Conservation (phyloP, 2,797 vertebrate species). For the Oreonectes daqikongensis region DNA sequence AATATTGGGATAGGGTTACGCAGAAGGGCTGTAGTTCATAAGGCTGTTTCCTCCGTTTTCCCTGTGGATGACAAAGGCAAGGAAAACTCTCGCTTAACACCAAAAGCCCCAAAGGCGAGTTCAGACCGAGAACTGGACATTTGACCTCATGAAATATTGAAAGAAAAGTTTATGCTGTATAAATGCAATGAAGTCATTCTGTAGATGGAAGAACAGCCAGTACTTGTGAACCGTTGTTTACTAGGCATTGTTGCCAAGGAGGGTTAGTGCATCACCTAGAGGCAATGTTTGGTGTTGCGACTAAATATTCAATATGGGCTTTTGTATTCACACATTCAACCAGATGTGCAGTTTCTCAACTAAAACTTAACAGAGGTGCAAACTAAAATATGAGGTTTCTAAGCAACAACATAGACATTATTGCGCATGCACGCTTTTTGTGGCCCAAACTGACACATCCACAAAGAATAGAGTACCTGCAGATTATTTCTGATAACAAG, state of each 20-base stretch:
- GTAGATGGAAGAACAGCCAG: background rate
- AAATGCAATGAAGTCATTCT: background rate
- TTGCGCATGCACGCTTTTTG: no score
- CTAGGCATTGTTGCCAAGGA: background rate
- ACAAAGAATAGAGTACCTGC: no score
- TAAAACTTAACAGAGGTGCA: background rate
- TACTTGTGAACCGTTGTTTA: background rate
- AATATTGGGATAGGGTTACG: constrained; percentile 48
- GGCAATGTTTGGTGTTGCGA: background rate
- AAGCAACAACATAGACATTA: no score
- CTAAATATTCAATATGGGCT: no score
- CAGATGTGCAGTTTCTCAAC: background rate
- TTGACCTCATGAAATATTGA: constrained; percentile 6
- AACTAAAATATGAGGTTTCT: no score
- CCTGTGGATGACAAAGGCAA: constrained; percentile 21
- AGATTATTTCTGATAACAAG: no score
- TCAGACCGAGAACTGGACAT: constrained; percentile 5
- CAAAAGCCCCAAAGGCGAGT: constrained; percentile 3
- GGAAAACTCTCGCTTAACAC: background rate
- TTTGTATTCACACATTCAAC: background rate
- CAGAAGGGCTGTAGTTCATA: constrained; percentile 26
- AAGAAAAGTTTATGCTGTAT: background rate
- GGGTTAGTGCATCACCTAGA: constrained; percentile 11
- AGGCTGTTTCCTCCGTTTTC: constrained; percentile 38
- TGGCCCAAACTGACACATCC: no score